These are phyloP conservation scores for Crotalus helleri DNA, from an alignment of 2,113 vertebrate species.

Conservation along the genomic window DNA sequence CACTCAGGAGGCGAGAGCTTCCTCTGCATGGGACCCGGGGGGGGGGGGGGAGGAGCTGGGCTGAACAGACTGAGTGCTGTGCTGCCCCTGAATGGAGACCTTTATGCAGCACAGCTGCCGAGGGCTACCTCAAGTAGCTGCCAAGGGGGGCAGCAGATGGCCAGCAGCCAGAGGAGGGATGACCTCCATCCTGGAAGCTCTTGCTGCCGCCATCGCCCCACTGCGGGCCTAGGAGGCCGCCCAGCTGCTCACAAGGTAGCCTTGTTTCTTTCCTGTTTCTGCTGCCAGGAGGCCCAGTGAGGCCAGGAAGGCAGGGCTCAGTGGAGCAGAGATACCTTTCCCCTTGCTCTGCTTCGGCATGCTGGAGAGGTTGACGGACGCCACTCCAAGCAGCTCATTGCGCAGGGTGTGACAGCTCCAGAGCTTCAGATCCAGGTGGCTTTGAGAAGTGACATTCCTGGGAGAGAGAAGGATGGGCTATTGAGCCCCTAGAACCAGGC, in stretches of 20 bases:
- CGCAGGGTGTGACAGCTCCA: conserved; percentile 94
- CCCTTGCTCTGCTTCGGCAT: conserved; percentile 82
- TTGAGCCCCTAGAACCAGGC: background rate
- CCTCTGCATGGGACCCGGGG: background rate
- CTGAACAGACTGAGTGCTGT: conserved; percentile 56
- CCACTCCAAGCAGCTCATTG: conserved; percentile 88
- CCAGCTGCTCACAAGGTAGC: background rate
- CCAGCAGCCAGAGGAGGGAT: background rate
- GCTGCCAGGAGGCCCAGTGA: background rate
- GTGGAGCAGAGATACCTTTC: conserved; percentile 69
- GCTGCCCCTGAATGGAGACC: conserved; percentile 58
- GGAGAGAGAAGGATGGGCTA: background rate
- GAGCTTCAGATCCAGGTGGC: conserved; percentile 88
- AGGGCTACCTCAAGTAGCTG: conserved; percentile 45
- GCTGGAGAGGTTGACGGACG: conserved; percentile 83
- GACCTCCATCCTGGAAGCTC: background rate
- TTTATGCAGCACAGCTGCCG: conserved; percentile 54
- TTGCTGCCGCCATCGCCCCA: background rate
- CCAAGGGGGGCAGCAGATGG: conserved; percentile 38
- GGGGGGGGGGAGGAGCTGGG: background rate
- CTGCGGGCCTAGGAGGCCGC: background rate
- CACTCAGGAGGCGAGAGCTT: background rate
- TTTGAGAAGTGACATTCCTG: conserved; percentile 92
- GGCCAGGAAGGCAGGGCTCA: background rate
- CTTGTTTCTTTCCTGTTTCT: conserved; percentile 40